Evolutionary conservation across 2,888 invertebrate genomes (phyloP), one percentile per base, ranked within the genome.

Genomic region (Hypolimnas misippus): DNA sequence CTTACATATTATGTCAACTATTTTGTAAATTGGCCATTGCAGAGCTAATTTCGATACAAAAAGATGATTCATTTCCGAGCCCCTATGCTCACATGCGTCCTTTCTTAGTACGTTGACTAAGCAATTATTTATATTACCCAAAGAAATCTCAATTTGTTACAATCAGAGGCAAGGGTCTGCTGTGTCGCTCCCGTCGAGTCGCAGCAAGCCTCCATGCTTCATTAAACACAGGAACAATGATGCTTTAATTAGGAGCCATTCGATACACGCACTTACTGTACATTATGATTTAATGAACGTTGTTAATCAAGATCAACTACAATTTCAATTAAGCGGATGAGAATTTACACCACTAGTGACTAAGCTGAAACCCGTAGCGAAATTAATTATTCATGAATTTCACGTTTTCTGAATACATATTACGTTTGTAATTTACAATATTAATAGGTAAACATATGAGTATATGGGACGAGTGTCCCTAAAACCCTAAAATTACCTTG

Each of bases 211-310:
- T 73, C 70, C 75, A 70, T 80, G 83, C 77, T 77, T 78, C 89
- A 87, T 87, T 87, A 80, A 77, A 74, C 85, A 70, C 78, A 71
- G 82, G 79, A 85, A 89, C 88, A 89, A 89, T 87, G 84, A 88
- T 87, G 85, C 83, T 84, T 82, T 91, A 89, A 91, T 92, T 88
- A 89, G 77, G 78, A 82, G 74, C 84, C 85, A 89, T 92, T 90
- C 83, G 86, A 87, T 80, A 86, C 89, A 89, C 83, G 76, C 87
- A 73, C 77, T 76, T 70, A 74, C 76, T 75, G 73, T 71, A 71
- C 72, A 72, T 70, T 71, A 75, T 64, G 59, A 64, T 65, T 75
- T 82, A 87, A 86, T 83, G 80, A 80, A 78, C 74, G 81, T 76
- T 76, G 80, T 82, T 86, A 84, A 88, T 88, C 83, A 82, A 78